Conservation (phyloP, 2,888 invertebrate species). For the Tryphoninae sp. region DNA sequence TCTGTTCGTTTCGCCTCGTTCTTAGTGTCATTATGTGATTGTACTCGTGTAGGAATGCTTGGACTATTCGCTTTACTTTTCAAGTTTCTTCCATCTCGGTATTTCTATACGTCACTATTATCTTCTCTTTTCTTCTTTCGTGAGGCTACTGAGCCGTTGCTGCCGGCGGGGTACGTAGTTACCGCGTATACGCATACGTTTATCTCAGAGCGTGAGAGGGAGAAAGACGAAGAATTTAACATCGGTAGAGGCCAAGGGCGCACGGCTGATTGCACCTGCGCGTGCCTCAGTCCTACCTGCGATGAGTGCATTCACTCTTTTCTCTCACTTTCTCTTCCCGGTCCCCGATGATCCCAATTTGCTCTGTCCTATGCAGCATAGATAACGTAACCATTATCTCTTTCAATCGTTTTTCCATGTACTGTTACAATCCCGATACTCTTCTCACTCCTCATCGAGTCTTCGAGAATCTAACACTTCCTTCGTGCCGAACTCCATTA, state of each 20-base stretch:
- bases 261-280: constrained; percentile 48
- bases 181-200: constrained; percentile 24
- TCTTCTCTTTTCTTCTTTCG: constrained; percentile 27
- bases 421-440: too few species aligned
- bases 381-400: background rate
- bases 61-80: constrained; percentile 55
- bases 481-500: background rate
- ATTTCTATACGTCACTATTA: constrained; percentile 23
- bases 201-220: constrained; percentile 16
- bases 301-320: constrained; percentile 20
- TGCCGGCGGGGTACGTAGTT: constrained; percentile 9
- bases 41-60: constrained; percentile 74
- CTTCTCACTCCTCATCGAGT: too few species aligned
- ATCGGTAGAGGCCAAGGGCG: constrained; percentile 10
- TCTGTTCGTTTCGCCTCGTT: constrained; percentile 64
- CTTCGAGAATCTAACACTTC: background rate
- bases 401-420: background rate
- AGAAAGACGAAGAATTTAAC: constrained; percentile 14
- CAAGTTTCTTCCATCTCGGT: constrained; percentile 33
- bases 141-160: constrained; percentile 21
- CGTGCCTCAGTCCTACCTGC: constrained; percentile 48
- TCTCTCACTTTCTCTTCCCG: constrained; percentile 36
- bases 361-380: background rate
- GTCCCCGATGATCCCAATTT: constrained; percentile 15
- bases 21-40: constrained; percentile 73